Evolutionary conservation across 37 sponge, comb jelly and placozoan species (phyloP).

Genomic region (Cliona cf. orientalis): DNA sequence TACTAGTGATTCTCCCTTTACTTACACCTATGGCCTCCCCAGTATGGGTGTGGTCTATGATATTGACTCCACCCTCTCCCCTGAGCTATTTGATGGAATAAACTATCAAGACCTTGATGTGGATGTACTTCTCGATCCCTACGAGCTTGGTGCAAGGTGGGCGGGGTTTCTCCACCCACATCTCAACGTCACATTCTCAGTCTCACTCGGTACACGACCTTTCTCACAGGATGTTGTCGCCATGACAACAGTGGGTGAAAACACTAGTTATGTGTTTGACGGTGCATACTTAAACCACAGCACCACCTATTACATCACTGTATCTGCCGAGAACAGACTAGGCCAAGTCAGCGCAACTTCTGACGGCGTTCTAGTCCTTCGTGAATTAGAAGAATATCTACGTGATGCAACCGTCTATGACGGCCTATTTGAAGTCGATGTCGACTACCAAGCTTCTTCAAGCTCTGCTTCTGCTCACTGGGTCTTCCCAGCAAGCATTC

Average conservation of each 20-base stretch:
- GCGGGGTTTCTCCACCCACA: slow-evolving; percentile 23
- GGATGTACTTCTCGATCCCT: slow-evolving; percentile 30
- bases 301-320: slow-evolving; percentile 48
- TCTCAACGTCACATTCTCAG: slow-evolving; percentile 20
- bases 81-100: background rate
- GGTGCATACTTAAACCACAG: slow-evolving; percentile 22
- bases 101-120: slow-evolving; percentile 33
- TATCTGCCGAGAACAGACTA: slow-evolving; percentile 27
- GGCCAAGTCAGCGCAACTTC: slow-evolving; percentile 38
- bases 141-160: slow-evolving; percentile 29
- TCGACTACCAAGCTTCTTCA: slow-evolving; percentile 57
- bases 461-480: slow-evolving; percentile 46
- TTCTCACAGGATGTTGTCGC: slow-evolving; percentile 37
- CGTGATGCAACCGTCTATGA: slow-evolving; percentile 30
- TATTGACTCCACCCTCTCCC: background rate
- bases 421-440: slow-evolving; percentile 23
- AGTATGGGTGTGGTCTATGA: slow-evolving; percentile 37
- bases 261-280: slow-evolving; percentile 25
- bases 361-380: slow-evolving; percentile 62
- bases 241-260: background rate
- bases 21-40: background rate
- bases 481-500: slow-evolving; percentile 44
- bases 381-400: background rate
- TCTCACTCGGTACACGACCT: slow-evolving; percentile 50
- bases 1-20: slow-evolving; percentile 13